Evolutionary conservation across 2,113 vertebrate genomes (phyloP).

Genomic region (Paradisaea rubra): DNA sequence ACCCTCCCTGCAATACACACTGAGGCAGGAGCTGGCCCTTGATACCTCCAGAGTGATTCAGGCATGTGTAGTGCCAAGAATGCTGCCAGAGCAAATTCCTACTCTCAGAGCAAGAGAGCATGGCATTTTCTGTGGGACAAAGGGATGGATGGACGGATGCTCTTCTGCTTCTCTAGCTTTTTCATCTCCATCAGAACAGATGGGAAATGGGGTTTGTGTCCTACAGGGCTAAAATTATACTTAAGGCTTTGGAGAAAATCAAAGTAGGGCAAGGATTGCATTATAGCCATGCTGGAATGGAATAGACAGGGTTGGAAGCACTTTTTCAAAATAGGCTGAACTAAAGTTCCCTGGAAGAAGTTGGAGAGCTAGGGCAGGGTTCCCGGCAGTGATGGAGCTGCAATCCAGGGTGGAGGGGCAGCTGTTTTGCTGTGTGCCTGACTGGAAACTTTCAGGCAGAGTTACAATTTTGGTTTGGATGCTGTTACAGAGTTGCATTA

Average conservation of each 20-base stretch:
- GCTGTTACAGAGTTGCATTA: neutral
- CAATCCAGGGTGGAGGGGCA: neutral
- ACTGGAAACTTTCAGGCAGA: neutral
- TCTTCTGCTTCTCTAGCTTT: neutral
- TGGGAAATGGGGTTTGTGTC: neutral
- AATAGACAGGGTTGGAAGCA: neutral
- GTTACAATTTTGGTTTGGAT: constrained; percentile 26
- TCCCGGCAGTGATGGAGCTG: neutral
- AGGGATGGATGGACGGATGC: neutral
- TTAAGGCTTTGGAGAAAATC: neutral
- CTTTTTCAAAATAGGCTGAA: neutral
- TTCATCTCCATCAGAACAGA: neutral
- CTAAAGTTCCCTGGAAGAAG: neutral
- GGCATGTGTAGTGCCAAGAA: fast-evolving
- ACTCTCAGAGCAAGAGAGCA: fast-evolving
- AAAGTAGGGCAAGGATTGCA: neutral
- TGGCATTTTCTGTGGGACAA: too few relatives aligned
- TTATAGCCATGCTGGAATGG: neutral
- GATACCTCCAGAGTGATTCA: neutral
- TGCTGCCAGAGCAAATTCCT: neutral
- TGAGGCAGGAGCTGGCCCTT: neutral
- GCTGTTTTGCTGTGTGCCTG: neutral
- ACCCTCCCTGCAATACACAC: neutral
- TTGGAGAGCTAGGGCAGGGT: neutral
- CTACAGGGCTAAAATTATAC: neutral